Evolutionary conservation across 2,888 invertebrate genomes (phyloP).

Genomic region (Hesperia comma): DNA sequence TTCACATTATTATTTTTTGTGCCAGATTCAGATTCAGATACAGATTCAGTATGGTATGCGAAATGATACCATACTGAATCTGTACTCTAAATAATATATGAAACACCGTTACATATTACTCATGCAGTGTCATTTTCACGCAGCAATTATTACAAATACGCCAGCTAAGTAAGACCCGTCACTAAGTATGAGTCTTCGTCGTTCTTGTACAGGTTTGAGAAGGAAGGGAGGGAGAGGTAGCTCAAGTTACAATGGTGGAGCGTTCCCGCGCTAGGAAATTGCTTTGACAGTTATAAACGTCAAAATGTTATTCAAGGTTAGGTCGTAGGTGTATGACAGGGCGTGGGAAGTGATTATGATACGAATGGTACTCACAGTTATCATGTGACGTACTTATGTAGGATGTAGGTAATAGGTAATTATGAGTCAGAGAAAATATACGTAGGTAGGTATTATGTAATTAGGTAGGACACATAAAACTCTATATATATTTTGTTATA

Average conservation of each 20-base stretch:
- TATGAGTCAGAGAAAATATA: too few relatives aligned
- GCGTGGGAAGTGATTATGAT: constrained; percentile 63
- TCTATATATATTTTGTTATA: too few relatives aligned
- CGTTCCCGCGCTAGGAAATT: constrained; percentile 55
- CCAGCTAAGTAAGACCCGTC: constrained; percentile 53
- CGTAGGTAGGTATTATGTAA: too few relatives aligned
- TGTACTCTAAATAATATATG: constrained; percentile 22
- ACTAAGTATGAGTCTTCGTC: constrained; percentile 36
- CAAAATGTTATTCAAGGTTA: constrained; percentile 64
- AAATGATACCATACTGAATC: constrained; percentile 6
- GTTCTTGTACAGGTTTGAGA: constrained; percentile 28
- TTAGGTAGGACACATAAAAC: too few relatives aligned
- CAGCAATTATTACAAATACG: constrained; percentile 62
- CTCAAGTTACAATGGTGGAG: constrained; percentile 52
- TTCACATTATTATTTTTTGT: not conserved
- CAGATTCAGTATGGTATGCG: too few relatives aligned
- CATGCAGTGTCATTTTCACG: constrained; percentile 65
- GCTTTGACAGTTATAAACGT: constrained; percentile 72
- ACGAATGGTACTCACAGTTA: not conserved
- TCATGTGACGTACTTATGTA: constrained; percentile 8
- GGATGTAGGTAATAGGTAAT: not conserved
- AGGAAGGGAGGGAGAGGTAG: constrained; percentile 40
- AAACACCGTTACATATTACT: constrained; percentile 70
- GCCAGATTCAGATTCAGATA: constrained; percentile 14
- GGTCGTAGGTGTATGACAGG: constrained; percentile 68